Percentiles rank a stretch among this genome's conserved stretches.
These are phyloP conservation scores for Macrosteles quadrilineatus DNA, from an alignment of 1,140 invertebrate species.

Conservation along the genomic window DNA sequence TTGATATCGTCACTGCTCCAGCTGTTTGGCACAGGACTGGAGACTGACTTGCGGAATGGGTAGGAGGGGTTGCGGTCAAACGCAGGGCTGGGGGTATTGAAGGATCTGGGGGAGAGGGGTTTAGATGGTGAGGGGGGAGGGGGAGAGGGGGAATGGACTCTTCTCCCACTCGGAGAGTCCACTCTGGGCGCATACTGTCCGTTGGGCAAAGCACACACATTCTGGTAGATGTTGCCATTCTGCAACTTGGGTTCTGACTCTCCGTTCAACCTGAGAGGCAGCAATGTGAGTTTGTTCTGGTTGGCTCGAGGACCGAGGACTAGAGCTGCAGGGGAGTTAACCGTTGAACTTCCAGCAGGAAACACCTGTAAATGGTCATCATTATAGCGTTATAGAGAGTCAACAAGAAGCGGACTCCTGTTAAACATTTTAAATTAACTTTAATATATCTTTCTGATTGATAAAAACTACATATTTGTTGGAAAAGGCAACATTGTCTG, in stretches of 20 bases:
- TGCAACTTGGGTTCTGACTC: neutral
- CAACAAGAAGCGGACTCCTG: no score
- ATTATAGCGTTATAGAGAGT: no score
- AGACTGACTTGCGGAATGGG: neutral
- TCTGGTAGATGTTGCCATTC: conserved; percentile 30
- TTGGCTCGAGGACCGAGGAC: conserved; percentile 57
- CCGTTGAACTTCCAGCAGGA: conserved; percentile 69
- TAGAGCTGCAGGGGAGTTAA: conserved; percentile 76
- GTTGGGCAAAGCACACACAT: conserved; percentile 30
- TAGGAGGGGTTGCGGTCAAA: conserved; percentile 38
- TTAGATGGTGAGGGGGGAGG: neutral
- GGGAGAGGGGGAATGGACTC: neutral
- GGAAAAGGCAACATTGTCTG: no score
- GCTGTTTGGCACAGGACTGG: conserved; percentile 41
- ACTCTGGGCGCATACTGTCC: conserved; percentile 18
- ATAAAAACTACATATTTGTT: no score
- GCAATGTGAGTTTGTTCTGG: neutral
- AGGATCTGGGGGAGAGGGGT: neutral
- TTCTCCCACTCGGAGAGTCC: conserved; percentile 3
- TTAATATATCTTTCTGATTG: no score
- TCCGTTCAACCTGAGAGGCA: neutral
- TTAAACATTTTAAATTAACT: no score
- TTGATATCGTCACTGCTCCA: conserved; percentile 43
- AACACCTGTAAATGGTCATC: conserved; percentile 61
- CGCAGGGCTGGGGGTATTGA: conserved; percentile 36